Evolutionary conservation across 2,888 invertebrate genomes (phyloP), one percentile per base, ranked within the genome.

Genomic region (Idaea straminata): DNA sequence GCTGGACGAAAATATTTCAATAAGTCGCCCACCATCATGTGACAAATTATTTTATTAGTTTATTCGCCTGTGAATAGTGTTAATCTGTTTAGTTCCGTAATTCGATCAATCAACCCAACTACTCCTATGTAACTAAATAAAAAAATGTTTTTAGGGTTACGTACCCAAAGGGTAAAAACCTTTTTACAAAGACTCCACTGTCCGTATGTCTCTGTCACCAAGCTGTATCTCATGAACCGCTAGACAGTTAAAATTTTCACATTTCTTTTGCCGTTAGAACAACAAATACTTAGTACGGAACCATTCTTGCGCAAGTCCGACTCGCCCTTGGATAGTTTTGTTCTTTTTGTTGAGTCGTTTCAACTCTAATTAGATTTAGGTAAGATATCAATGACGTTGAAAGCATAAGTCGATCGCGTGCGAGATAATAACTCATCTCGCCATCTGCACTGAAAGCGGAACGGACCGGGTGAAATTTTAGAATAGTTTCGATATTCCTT

Each of bases 391-490:
- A 72, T 75, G 70, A 70, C 71, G 69, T 74, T 74, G 84, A 85
- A 86, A 86, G 82, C 76, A 83, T 76, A 83, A 84, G 82, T 80
- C 73, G 72, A 83, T 85, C 75, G 87, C 87, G 87, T 88, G 88
- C 72, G 60, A 67, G 74, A 68, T 69, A 70, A 69, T 76, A 79
- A 76, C 77, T 83, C 82, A 83, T 83, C 85, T 88, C 84, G 72
- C 84, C 79, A 75, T 86, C 83, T 69, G 77, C 70, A 87, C 79
- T 83, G 92, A 92, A 92, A 92, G 92, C 92, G 92, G 87, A 84
- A 89, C 89, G 85, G 87, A 84, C 89, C 89, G 85, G 74, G 78
- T 74, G 77, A 79, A 81, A 78, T 80, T 77, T 77, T 77, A 71
- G 75, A 81, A 83, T 81, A 70, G 71, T 73, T 15, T 62, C 69